A percentile compares a stretch with the other conserved stretches of the same genome.
phyloP scores from a whole-genome alignment of 2,888 invertebrate species.

The Campaea margaritaria region DNA sequence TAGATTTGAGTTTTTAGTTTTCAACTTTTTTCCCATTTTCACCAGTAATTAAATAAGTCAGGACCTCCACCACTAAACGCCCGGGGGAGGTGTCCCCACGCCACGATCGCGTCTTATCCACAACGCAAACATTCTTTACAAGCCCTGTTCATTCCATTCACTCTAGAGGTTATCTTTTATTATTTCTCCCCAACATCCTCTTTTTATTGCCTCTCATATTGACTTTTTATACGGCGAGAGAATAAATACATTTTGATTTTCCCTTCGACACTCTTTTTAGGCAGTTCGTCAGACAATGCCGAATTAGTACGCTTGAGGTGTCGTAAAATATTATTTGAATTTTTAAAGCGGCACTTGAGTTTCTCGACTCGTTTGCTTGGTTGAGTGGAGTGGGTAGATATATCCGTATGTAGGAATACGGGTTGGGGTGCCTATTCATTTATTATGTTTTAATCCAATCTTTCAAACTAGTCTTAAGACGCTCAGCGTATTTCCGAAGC shows the following conservation, averaged over 20 bases:
- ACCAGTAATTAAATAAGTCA: conserved; percentile 10
- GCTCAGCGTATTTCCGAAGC: no score
- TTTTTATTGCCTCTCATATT: conserved; percentile 83
- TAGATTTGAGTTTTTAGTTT: no score
- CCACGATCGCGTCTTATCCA: conserved; percentile 82
- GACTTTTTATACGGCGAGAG: conserved; percentile 82
- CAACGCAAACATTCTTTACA: conserved; percentile 84
- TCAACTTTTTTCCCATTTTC: neutral
- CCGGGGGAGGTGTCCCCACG: conserved; percentile 77
- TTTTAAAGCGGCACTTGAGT: conserved; percentile 31
- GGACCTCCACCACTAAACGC: conserved; percentile 21
- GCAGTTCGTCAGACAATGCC: conserved; percentile 69
- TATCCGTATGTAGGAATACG: neutral
- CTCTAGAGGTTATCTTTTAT: conserved; percentile 84
- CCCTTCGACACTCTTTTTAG: conserved; percentile 71
- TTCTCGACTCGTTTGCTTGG: conserved; percentile 13
- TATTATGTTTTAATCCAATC: neutral
- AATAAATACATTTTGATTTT: conserved; percentile 86
- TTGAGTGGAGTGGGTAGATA: neutral
- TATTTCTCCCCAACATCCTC: conserved; percentile 77
- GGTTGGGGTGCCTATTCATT: neutral
- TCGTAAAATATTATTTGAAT: conserved; percentile 59
- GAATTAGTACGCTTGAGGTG: conserved; percentile 77
- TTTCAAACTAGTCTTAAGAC: no score
- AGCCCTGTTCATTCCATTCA: conserved; percentile 80